A percentile compares a stretch with the other conserved stretches of the same genome.
These are phyloP conservation scores for Drosophila heteroneura DNA, from an alignment of 2,888 invertebrate genomes.

Conservation along the genomic window DNA sequence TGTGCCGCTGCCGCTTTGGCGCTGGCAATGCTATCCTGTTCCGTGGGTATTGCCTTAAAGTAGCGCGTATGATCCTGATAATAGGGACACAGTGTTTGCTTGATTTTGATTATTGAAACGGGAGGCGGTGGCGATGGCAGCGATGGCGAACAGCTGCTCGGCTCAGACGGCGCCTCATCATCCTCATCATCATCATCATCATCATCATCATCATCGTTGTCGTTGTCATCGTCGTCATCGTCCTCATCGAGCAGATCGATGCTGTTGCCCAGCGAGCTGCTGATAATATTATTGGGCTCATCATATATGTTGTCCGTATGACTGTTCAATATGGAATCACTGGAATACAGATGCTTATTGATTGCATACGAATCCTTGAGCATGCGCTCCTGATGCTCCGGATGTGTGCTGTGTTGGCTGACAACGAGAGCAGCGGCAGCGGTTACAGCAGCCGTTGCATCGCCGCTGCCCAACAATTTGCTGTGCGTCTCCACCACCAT, in stretches of 20 bases:
- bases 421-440: slow-evolving; percentile 19
- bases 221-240: slow-evolving; percentile 17
- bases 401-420: slow-evolving; percentile 23
- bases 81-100: slow-evolving; percentile 82
- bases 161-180: slow-evolving; percentile 74
- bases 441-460: slow-evolving; percentile 13
- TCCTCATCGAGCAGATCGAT: slow-evolving; percentile 79
- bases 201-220: slow-evolving; percentile 22
- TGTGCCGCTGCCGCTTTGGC: slow-evolving; percentile 78
- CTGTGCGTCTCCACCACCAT: slow-evolving; percentile 10
- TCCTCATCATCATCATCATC: slow-evolving; percentile 40
- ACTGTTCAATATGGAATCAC: slow-evolving; percentile 84
- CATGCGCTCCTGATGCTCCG: slow-evolving; percentile 43
- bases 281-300: slow-evolving; percentile 84
- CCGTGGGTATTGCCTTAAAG: slow-evolving; percentile 83
- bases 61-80: slow-evolving; percentile 84
- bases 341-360: slow-evolving; percentile 84
- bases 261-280: slow-evolving; percentile 82
- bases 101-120: slow-evolving; percentile 77
- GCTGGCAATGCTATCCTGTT: slow-evolving; percentile 82
- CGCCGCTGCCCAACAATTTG: slow-evolving; percentile 4
- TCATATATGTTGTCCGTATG: slow-evolving; percentile 85
- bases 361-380: slow-evolving; percentile 82
- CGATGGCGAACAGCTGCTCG: slow-evolving; percentile 73
- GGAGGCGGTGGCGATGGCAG: slow-evolving; percentile 80